A percentile compares a stretch with the other conserved stretches of the same genome.
Conservation (phyloP, 1,140 invertebrate genomes). For the Philotrypesis tridentata region DNA sequence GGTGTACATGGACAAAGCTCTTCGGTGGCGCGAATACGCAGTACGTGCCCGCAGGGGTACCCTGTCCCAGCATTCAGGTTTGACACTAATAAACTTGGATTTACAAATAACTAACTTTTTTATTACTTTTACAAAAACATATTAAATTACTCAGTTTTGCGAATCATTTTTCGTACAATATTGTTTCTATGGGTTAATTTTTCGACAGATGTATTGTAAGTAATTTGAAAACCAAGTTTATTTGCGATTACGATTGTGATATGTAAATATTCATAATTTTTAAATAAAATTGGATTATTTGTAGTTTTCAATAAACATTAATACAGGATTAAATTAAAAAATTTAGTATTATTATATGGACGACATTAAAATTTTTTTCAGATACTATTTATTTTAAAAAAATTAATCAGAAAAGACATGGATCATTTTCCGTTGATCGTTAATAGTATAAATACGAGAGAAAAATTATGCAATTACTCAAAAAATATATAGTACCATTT, state of each 20-base stretch:
- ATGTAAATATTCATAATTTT: not conserved
- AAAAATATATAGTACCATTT: too few species aligned
- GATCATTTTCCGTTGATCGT: too few species aligned
- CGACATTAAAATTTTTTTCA: too few species aligned
- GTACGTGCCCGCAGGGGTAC: constrained; percentile 87
- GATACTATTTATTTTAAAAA: too few species aligned
- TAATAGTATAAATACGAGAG: too few species aligned
- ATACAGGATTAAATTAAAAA: not conserved
- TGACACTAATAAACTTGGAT: constrained; percentile 71
- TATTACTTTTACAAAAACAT: not conserved
- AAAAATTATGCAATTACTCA: too few species aligned
- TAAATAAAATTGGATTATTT: constrained; percentile 34
- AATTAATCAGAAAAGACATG: too few species aligned
- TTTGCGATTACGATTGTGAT: constrained; percentile 2
- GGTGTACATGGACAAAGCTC: constrained; percentile 52
- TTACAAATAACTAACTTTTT: constrained; percentile 18
- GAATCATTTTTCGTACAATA: too few species aligned
- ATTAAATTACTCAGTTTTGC: not conserved
- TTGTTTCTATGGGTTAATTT: too few species aligned
- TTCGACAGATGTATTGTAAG: not conserved
- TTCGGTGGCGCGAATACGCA: constrained; percentile 62
- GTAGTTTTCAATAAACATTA: not conserved
- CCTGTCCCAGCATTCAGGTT: constrained; percentile 99
- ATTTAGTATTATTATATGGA: too few species aligned
- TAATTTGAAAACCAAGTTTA: constrained; percentile 44